Conservation (phyloP, 2,113 vertebrate species). For the Zeus faber region DNA sequence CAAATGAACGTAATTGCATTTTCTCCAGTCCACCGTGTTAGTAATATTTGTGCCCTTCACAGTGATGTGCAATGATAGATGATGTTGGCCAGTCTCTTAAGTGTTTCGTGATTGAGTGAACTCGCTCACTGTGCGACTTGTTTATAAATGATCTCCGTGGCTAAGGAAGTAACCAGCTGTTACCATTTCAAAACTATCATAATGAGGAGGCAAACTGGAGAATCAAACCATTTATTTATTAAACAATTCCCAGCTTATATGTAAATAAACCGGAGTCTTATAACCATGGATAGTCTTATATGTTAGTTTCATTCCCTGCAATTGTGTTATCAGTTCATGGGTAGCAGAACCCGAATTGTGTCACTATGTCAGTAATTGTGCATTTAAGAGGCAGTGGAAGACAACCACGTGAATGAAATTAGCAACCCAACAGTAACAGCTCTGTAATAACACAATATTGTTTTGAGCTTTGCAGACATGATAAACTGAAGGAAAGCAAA, state of each 20-base stretch:
- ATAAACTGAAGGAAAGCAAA: conserved; percentile 20
- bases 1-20: conserved; percentile 48
- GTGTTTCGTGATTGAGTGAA: conserved; percentile 49
- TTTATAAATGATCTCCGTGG: conserved; percentile 34
- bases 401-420: no score
- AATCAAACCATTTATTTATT: no score
- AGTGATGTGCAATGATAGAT: conserved; percentile 44
- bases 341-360: no score
- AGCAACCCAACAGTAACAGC: conserved; percentile 13
- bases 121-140: conserved; percentile 43
- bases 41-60: conserved; percentile 43
- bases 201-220: conserved; percentile 52
- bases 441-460: conserved; percentile 15
- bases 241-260: conserved; percentile 54
- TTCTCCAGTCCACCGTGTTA: conserved; percentile 46
- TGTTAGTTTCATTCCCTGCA: conserved; percentile 50
- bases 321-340: no score
- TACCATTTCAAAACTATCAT: conserved; percentile 54
- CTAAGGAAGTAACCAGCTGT: conserved; percentile 42
- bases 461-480: background rate
- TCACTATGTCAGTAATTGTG: no score
- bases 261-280: conserved; percentile 53
- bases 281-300: conserved; percentile 53
- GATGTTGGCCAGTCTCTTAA: conserved; percentile 40
- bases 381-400: no score